phyloP scores from a whole-genome alignment of 2,113 vertebrate genomes.

The Sinocyclocheilus anophthalmus region DNA sequence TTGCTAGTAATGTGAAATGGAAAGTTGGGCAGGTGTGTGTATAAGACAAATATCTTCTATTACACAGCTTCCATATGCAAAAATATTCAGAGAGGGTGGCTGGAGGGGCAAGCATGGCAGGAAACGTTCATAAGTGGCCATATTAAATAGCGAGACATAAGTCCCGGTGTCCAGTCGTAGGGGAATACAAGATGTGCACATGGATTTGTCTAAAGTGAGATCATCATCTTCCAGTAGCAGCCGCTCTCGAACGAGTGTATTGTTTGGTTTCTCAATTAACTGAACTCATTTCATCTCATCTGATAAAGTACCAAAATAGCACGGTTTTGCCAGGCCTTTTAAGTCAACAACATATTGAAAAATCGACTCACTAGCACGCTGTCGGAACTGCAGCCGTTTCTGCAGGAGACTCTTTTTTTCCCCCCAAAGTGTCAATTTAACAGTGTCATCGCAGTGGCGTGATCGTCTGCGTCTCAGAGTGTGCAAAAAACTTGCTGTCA shows the following conservation, averaged over 20 bases:
- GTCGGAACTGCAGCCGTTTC: too few relatives aligned
- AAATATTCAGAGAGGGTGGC: neutral
- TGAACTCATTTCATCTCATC: neutral
- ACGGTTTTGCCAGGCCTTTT: neutral
- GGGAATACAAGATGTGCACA: neutral
- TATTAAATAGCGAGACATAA: slow-evolving; percentile 19
- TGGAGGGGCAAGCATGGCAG: neutral
- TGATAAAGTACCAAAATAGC: neutral
- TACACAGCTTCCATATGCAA: neutral
- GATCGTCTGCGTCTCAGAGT: too few relatives aligned
- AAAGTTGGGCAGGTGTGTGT: neutral
- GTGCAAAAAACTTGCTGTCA: too few relatives aligned
- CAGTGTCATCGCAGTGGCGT: too few relatives aligned
- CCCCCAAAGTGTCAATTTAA: too few relatives aligned
- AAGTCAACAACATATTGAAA: too few relatives aligned
- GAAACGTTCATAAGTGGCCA: neutral
- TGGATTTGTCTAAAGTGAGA: neutral
- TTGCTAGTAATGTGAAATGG: neutral
- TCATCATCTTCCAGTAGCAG: neutral
- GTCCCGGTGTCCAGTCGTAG: slow-evolving; percentile 46
- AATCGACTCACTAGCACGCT: too few relatives aligned
- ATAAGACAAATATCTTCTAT: neutral
- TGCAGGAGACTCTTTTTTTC: too few relatives aligned
- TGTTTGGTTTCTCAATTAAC: neutral
- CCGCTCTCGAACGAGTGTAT: neutral